These are phyloP conservation scores for Trichechus manatus DNA, from an alignment of 2,113 vertebrate species.

Conservation along the genomic window DNA sequence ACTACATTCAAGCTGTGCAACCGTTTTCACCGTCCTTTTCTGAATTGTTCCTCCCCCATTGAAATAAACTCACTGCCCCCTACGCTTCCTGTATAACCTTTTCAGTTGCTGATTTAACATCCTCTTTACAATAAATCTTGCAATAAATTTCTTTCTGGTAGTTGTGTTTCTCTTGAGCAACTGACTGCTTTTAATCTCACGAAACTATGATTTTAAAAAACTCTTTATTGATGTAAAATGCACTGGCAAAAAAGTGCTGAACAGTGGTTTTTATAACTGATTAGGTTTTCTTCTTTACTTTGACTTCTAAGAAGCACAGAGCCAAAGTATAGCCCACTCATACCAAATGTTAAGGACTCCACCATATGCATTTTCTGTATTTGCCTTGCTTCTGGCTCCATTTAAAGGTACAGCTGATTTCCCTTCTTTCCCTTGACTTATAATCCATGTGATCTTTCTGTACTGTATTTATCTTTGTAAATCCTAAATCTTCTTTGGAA, in stretches of 20 bases:
- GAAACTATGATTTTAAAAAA: background rate
- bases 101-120: background rate
- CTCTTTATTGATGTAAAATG: background rate
- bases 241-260: background rate
- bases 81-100: too few species aligned
- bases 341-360: background rate
- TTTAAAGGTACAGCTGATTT: background rate
- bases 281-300: constrained; percentile 1
- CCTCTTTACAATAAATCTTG: background rate
- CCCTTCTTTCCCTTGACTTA: background rate
- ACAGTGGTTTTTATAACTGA: background rate
- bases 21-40: background rate
- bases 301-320: background rate
- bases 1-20: background rate
- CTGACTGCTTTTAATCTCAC: background rate
- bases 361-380: background rate
- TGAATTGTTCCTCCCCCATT: background rate
- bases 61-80: too few species aligned
- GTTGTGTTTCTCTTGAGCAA: constrained; percentile 44
- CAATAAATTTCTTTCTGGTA: background rate
- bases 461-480: background rate
- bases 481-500: background rate
- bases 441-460: background rate
- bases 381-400: background rate
- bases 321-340: background rate